Evolutionary conservation across 1,140 invertebrate species (phyloP), one percentile per base, ranked within the genome.

Genomic region (Nasonia giraulti): DNA sequence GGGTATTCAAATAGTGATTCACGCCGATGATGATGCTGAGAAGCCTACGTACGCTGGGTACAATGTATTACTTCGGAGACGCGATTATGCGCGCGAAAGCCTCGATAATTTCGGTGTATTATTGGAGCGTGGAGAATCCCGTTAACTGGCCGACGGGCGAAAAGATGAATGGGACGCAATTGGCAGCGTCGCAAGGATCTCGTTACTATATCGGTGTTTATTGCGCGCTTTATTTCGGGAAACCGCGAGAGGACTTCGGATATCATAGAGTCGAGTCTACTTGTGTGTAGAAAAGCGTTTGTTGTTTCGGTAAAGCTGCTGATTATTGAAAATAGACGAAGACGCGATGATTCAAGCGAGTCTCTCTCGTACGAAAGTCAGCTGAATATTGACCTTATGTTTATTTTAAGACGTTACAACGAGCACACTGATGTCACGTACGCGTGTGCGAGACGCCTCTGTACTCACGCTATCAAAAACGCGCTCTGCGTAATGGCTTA

Each of bases 351-450:
- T 20, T 62, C 6, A 14, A 31, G 44, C 27, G 33, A 40, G 14
- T 86, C 85, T 79, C 80, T 68, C 84, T 27, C 27, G 27, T 27
- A 84, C 87, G 84, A 82, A 85, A 88, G 84, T 89, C 85, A 86
- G 88, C 85, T 83, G 83, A 23, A 76, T 44, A 90, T 89, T 91
- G 88, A 89, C 89, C 87, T 87, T 83, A 55, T 7, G 79, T 85
- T 87, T 91, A 92, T 91, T 91, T 92, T 89, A 84, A 89, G 89
- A 87, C 88, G 89, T 89, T 86, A 50, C 47, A 87, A 87, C 86
- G 87, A 85, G 80, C 75, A 81, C 81, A 85, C 82, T 87, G 86
- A 86, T 85, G 88, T 87, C 85, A 88, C 82, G 84, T 17, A 37
- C 1, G 37, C 37, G 5, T 37, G 33, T 40, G 11, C 2, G 69